Evolutionary conservation across 64 coral and sea anemone genomes (phyloP).

Genomic region (Hydrozoanthus tunicans): DNA sequence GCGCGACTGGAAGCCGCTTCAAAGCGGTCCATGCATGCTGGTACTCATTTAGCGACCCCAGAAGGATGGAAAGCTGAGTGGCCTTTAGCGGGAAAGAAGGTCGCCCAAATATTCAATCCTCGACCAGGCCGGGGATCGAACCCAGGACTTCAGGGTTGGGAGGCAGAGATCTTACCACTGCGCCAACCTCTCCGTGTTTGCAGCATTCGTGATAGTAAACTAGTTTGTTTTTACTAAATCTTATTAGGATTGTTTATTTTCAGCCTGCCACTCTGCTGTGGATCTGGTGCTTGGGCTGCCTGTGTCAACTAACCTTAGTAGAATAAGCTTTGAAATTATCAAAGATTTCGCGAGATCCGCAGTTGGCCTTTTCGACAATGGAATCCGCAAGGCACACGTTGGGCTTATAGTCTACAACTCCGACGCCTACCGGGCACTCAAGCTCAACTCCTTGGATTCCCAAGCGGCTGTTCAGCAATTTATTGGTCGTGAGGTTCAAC

Average conservation of each 20-base stretch:
- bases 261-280: slow-evolving; percentile 11
- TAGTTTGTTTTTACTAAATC: too few species aligned
- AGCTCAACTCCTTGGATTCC: slow-evolving; percentile 21
- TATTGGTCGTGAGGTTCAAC: slow-evolving; percentile 5
- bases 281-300: slow-evolving; percentile 24
- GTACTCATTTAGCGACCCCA: too few species aligned
- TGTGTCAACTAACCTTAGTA: slow-evolving; percentile 12
- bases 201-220: too few species aligned
- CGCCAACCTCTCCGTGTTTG: too few species aligned
- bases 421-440: slow-evolving; percentile 4
- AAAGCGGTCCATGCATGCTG: too few species aligned
- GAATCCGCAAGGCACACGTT: slow-evolving; percentile 33
- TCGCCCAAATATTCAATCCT: too few species aligned
- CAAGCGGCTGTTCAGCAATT: slow-evolving; percentile 6
- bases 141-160: too few species aligned
- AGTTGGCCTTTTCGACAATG: slow-evolving; percentile 31
- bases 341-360: slow-evolving; percentile 18
- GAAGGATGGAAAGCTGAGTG: too few species aligned
- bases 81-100: too few species aligned
- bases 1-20: too few species aligned
- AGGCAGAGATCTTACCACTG: too few species aligned
- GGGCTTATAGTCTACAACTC: slow-evolving; percentile 21
- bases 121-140: too few species aligned
- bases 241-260: neutral
- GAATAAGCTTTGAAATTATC: neutral